A percentile compares a stretch with the other conserved stretches of the same genome.
These are phyloP conservation scores for Microcaecilia unicolor DNA, from an alignment of 2,797 vertebrate genomes.

Conservation along the genomic window DNA sequence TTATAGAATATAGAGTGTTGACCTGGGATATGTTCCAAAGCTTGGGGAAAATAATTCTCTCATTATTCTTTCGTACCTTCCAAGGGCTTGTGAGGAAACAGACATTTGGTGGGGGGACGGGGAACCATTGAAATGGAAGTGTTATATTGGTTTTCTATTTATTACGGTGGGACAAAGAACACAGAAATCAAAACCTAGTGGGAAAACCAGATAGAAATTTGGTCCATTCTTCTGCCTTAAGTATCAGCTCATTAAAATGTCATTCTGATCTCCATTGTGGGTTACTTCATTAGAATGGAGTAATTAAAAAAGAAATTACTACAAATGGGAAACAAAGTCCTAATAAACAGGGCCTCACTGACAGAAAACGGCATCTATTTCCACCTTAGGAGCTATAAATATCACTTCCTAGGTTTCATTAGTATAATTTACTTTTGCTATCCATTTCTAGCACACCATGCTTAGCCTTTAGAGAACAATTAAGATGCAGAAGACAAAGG, in stretches of 20 bases:
- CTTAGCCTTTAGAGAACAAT: constrained; percentile 1
- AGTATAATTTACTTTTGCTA: neutral
- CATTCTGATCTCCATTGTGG: constrained; percentile 1
- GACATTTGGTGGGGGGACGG: too few species aligned
- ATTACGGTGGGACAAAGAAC: too few species aligned
- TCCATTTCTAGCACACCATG: neutral
- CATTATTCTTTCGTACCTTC: too few species aligned
- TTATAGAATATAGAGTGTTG: too few species aligned
- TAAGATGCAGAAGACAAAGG: neutral
- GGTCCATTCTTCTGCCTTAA: neutral
- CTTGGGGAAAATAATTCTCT: too few species aligned
- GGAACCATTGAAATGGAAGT: too few species aligned
- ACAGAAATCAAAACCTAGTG: too few species aligned
- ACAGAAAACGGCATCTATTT: neutral
- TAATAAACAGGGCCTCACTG: neutral
- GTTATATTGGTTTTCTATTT: too few species aligned
- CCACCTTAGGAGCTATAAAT: neutral
- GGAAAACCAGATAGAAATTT: neutral
- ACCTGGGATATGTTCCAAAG: too few species aligned
- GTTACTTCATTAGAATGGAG: constrained; percentile 6
- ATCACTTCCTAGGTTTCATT: neutral
- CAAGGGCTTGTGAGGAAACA: too few species aligned
- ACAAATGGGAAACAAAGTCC: constrained; percentile 2
- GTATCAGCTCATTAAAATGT: constrained; percentile 7
- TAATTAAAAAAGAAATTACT: constrained; percentile 4